These are phyloP conservation scores for Hippocampus guttulatus DNA, from an alignment of 2,113 vertebrate genomes.

Conservation along the genomic window DNA sequence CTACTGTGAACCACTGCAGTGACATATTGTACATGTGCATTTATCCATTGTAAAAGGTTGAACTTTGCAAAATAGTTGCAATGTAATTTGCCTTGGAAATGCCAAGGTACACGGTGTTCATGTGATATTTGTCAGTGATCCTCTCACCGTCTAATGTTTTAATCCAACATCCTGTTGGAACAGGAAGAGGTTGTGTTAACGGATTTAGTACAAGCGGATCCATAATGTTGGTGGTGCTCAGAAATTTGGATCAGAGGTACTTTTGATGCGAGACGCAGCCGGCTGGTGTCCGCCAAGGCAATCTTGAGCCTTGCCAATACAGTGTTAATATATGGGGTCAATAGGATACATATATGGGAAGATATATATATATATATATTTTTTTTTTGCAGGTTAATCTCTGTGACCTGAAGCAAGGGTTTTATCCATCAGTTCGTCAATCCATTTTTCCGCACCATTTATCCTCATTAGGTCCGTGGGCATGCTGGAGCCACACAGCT, in stretches of 20 bases:
- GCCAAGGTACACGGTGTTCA: not conserved
- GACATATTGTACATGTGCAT: constrained; percentile 9
- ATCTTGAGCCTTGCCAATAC: too few relatives aligned
- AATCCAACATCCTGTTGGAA: not conserved
- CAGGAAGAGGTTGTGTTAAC: not conserved
- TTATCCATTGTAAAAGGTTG: not conserved
- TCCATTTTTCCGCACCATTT: too few relatives aligned
- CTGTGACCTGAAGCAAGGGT: too few relatives aligned
- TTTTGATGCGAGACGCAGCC: not conserved
- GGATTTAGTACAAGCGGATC: not conserved
- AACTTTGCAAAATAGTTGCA: not conserved
- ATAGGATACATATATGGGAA: too few relatives aligned
- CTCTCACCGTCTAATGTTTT: not conserved
- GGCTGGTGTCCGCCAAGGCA: too few relatives aligned
- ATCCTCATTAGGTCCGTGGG: too few relatives aligned
- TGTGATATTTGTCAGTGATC: not conserved
- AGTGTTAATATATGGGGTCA: too few relatives aligned
- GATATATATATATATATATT: too few relatives aligned
- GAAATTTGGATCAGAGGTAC: not conserved
- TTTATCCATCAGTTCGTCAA: too few relatives aligned
- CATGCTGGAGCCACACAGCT: too few relatives aligned
- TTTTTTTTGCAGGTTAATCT: too few relatives aligned
- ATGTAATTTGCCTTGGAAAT: not conserved
- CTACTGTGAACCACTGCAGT: not conserved
- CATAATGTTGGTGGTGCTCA: not conserved